Base-by-base conservation (phyloP, 2,888 invertebrate genomes). In the Isotomurus palustris region DNA sequence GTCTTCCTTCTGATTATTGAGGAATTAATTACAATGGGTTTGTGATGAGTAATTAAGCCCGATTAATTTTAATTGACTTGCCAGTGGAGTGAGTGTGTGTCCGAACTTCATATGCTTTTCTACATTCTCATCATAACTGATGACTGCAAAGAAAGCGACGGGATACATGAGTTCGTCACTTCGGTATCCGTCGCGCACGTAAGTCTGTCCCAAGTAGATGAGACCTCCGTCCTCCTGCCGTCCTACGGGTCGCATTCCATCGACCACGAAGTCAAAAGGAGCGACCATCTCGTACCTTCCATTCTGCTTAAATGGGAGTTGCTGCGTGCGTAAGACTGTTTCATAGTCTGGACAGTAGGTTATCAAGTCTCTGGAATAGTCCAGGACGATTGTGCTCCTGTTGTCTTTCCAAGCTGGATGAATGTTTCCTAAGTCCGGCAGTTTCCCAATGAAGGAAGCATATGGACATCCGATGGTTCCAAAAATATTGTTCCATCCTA, bases 221-320 rank as follows among this genome's bases (percentile, higher is more conserved):
- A n/a, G n/a, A 19, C 49, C 49, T 12, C 49, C 49, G 19, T 49
- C 49, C 21, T n/a, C 21, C 29, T 29, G 35, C 22, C 22, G 29
- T 3, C 49, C 49, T 14, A 49, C 49, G 35, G 35, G 12, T 49
- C 49, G n/a, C 35, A 49, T 22, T 22, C 22, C 43, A 24, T 43
- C 43, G 22, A 43, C 22, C 21, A 17, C 24, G 6, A 22, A 24
- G 24, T 43, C 19, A 3, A 19, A 5, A 5, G 43, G 43, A 22
- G 21, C 21, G 22, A 43, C 43, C 19, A 8, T 38, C 38, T 38
- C 19, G 5, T 14, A 19, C 14, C n/a, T 38, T 14, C 32, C 14
- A 8, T 14, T 32, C 38, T 8, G 8, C n/a, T 38, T 38, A n/a
- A n/a, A n/a, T n/a, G n/a, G n/a, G n/a, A n/a, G n/a, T n/a, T n/a